Evolutionary conservation across 2,888 invertebrate genomes (phyloP), one percentile per base, ranked within the genome.

Genomic region (Drosophila rubida): DNA sequence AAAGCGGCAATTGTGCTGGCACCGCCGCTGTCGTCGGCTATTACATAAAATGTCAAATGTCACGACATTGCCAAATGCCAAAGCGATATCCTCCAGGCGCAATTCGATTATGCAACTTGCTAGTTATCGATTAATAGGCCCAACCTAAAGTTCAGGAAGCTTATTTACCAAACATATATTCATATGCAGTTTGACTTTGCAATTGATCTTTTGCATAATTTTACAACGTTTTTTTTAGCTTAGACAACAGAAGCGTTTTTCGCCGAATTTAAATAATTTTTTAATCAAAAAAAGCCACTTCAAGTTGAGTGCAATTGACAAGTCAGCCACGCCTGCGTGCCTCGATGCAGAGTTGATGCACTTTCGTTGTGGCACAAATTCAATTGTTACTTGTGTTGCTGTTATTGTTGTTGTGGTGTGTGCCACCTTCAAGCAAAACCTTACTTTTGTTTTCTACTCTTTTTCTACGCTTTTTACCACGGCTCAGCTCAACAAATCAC

Each of bases 41-140:
- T 80, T 80, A 80, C 59, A 39, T 74, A 79, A 82, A 79, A 82
- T 79, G 71, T 69, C 77, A 80, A 79, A 82, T 62, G 77, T 68
- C 80, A 59, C 30, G 66, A 62, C 66, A 50, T 60, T 62, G 77
- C 66, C 64, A 66, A 65, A 62, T 53, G 59, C 27, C 46, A 53
- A 42, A 23, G 14, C 35, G 25, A 54, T 59, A 67, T 62, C 66
- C 74, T 69, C 63, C 25, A 54, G 68, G 50, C 61, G 45, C 54
- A 58, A 2, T 13, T 42, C 25, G 42, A 39, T 63, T 61, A 60
- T 65, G 63, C 54, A 70, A 65, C 44, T 41, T 46, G 48, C 4
- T 46, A 22, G 11, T 14, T 46, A 46, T 46, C 19, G 30, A 37
- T 44, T 46, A 42, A 22, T 30, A 22, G 44, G 13, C 16, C 9